Conservation (phyloP, 2,888 invertebrate species). For the Steinernema hermaphroditum region DNA sequence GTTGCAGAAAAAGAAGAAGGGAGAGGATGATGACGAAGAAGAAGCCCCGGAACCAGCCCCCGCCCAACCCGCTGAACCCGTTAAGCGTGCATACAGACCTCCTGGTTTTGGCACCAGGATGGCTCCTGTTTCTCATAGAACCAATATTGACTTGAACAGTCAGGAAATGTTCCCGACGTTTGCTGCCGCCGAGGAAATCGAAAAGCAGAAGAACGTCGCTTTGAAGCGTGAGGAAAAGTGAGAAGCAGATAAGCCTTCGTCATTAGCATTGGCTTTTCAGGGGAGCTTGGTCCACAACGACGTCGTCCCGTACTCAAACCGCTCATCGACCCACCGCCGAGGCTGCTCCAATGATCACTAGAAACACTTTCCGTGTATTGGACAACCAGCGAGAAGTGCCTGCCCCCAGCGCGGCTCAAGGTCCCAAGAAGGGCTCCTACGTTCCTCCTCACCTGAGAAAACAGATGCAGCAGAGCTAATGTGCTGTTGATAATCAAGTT, state of each 20-base stretch:
- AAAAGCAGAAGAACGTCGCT: slow-evolving; percentile 47
- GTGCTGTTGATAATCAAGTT: background rate
- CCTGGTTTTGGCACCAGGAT: background rate
- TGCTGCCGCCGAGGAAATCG: slow-evolving; percentile 57
- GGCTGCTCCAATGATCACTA: background rate
- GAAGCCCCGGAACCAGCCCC: background rate
- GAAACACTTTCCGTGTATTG: slow-evolving; percentile 20
- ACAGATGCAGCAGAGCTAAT: slow-evolving; percentile 1
- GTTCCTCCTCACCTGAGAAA: slow-evolving; percentile 55
- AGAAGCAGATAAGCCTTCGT: no score
- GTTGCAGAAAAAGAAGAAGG: slow-evolving; percentile 13
- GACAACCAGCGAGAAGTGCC: slow-evolving; percentile 10
- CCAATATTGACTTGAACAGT: slow-evolving; percentile 34
- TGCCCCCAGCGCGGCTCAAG: slow-evolving; percentile 1
- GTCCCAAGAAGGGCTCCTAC: slow-evolving; percentile 38
- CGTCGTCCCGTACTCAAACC: background rate
- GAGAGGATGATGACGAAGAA: slow-evolving; percentile 42
- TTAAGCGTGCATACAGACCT: slow-evolving; percentile 11
- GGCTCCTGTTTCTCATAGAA: background rate
- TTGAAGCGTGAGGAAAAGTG: background rate
- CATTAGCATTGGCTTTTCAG: no score
- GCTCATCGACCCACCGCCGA: background rate
- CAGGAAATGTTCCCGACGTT: slow-evolving; percentile 59
- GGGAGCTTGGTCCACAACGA: slow-evolving; percentile 2
- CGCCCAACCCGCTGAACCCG: background rate